Conservation (phyloP, 2,888 invertebrate species). For the Seira musarum region DNA sequence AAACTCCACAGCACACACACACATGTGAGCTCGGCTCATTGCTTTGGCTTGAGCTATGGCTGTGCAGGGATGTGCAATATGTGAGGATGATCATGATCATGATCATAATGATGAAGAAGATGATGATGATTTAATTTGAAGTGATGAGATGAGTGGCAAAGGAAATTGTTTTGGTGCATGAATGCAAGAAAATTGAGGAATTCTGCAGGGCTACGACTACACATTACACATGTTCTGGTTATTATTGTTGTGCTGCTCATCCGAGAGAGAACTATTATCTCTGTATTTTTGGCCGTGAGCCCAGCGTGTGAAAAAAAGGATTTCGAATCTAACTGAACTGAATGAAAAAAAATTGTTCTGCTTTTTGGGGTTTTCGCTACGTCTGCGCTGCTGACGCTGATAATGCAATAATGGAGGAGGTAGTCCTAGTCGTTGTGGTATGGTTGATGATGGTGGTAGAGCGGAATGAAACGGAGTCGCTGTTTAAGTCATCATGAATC, state of each 20-base stretch:
- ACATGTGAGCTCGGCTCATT: slow-evolving; percentile 16
- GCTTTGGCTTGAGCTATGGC: no score
- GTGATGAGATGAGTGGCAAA: slow-evolving; percentile 32
- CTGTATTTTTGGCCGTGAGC: slow-evolving; percentile 46
- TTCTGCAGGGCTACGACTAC: slow-evolving; percentile 9
- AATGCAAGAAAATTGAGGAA: background rate
- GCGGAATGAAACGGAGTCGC: no score
- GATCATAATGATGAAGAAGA: background rate
- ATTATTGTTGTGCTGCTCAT: no score
- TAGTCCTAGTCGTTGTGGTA: no score
- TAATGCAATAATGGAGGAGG: no score
- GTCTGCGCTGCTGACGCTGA: no score
- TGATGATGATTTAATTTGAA: slow-evolving; percentile 44
- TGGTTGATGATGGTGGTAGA: no score
- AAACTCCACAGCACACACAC: background rate
- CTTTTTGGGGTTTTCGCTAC: no score
- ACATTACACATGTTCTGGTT: background rate
- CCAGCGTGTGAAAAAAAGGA: slow-evolving; percentile 46
- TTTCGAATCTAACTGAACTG: background rate
- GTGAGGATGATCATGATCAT: slow-evolving; percentile 32
- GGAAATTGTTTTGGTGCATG: slow-evolving; percentile 39
- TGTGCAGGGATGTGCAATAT: no score
- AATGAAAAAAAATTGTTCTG: no score
- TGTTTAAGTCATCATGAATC: no score
- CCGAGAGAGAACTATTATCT: slow-evolving; percentile 11